Conservation (phyloP, 2,113 vertebrate species). For the Cervus canadensis region DNA sequence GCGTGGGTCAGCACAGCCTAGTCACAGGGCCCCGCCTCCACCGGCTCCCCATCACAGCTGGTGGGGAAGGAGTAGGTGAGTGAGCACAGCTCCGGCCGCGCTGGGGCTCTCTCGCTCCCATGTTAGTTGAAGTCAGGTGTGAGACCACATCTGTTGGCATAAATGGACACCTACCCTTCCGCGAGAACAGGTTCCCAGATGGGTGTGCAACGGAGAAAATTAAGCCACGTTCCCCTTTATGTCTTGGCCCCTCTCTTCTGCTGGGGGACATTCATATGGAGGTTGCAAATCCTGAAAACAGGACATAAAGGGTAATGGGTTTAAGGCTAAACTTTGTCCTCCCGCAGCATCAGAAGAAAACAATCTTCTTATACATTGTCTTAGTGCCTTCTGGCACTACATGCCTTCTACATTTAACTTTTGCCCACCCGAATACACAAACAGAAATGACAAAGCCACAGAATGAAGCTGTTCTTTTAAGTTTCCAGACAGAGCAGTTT, state of each 20-base stretch:
- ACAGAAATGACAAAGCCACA: not conserved
- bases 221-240: not conserved
- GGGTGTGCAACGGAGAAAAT: not conserved
- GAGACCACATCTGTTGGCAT: accelerated
- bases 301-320: not conserved
- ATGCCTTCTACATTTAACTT: not conserved
- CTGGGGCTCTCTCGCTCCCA: not conserved
- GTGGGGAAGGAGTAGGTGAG: accelerated
- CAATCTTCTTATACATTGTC: not conserved
- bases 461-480: not conserved
- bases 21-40: not conserved
- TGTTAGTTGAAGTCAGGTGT: no score
- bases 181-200: accelerated
- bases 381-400: not conserved
- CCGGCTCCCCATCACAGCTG: accelerated
- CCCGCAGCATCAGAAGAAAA: not conserved
- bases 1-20: accelerated
- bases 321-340: not conserved
- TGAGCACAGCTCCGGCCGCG: accelerated
- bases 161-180: accelerated
- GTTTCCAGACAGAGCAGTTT: not conserved
- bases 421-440: not conserved
- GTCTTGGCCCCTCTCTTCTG: not conserved
- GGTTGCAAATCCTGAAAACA: not conserved
- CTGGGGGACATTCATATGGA: not conserved